Base-by-base conservation (phyloP, 2,797 vertebrate species). In the Acanthornis magna region DNA sequence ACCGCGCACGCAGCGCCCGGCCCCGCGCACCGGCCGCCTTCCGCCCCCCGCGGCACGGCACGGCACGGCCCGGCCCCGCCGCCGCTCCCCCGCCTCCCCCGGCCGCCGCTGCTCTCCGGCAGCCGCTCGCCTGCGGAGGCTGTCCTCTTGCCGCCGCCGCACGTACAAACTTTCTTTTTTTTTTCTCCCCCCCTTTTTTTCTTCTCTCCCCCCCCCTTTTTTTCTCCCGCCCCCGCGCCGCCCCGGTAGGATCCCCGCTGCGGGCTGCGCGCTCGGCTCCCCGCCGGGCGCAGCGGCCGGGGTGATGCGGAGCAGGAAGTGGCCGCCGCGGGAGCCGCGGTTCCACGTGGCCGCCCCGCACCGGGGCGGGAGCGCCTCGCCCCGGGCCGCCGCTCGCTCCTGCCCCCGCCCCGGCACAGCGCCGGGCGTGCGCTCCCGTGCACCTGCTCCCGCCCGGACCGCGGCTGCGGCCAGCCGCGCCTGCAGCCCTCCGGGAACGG, bases 311-410 rank as follows among this genome's bases (percentile, higher is more conserved):
- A 97, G 96, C 96, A 97, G 98, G 97, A 98, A 98, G 97, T 97
- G 8, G 80, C 83, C 16, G 87, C 91, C 9, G 93, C 94, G 5
- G 80, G 94, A 29, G 89, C 88, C 26, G 91, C 94, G 62, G 91
- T 95, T 98, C 97, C 97, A 98, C 97, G 97, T 98, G 97, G 96
- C 97, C 95, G 94, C 90, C 91, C 89, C 90, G 85, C 92, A 95
- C 93, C 95, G 36, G 36, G 36, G 36, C 82, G 79, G 78, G 73
- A 80, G 89, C 55, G n/a, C 51, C 80, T 61, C 71, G 55, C 66
- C 61, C 76, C 74, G 74, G 38, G 54, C n/a, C n/a, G 42, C 78
- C 47, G 68, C 54, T 55, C 20, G 34, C 51, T 27, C 32, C 61
- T 17, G 65, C 45, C 14, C 61, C 78, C 42, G 47, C 38, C 68